phyloP scores from a whole-genome alignment of 1,140 invertebrate genomes.

The Panonychus citri region DNA sequence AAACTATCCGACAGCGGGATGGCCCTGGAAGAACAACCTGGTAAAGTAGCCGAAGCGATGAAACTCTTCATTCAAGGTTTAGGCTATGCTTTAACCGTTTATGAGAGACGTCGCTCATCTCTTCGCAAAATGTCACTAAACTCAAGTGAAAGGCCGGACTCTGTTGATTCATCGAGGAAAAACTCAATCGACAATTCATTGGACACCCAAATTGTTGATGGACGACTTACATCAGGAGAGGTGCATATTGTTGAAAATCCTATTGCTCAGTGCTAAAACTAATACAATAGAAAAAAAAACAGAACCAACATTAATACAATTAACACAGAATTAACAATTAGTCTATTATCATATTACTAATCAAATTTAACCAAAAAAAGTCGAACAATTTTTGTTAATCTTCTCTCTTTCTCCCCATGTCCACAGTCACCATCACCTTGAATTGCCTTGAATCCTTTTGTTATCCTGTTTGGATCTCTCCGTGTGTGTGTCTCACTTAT shows the following conservation, averaged over 20 bases:
- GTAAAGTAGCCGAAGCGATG: slow-evolving; percentile 88
- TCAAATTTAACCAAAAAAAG: too few relatives aligned
- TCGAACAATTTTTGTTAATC: too few relatives aligned
- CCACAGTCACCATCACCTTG: too few relatives aligned
- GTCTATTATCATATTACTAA: too few relatives aligned
- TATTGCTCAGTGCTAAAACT: background rate
- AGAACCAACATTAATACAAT: too few relatives aligned
- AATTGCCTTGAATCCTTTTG: too few relatives aligned
- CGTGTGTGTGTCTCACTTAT: too few relatives aligned
- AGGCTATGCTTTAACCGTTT: slow-evolving; percentile 39
- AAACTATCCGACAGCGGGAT: slow-evolving; percentile 96
- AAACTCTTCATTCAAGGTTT: slow-evolving; percentile 92
- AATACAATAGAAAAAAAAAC: too few relatives aligned
- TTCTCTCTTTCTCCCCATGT: too few relatives aligned
- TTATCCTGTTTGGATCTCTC: too few relatives aligned
- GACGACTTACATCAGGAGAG: background rate
- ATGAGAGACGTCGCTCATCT: background rate
- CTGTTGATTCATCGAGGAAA: background rate
- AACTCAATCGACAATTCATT: background rate
- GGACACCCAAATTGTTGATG: background rate
- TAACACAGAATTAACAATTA: too few relatives aligned
- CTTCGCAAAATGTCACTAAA: slow-evolving; percentile 7
- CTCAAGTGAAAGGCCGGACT: slow-evolving; percentile 14
- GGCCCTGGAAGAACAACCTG: slow-evolving; percentile 93
- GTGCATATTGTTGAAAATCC: slow-evolving; percentile 1